These are phyloP conservation scores for Gymnoscelis rufifasciata DNA, from an alignment of 2,888 invertebrate genomes.

Conservation along the genomic window DNA sequence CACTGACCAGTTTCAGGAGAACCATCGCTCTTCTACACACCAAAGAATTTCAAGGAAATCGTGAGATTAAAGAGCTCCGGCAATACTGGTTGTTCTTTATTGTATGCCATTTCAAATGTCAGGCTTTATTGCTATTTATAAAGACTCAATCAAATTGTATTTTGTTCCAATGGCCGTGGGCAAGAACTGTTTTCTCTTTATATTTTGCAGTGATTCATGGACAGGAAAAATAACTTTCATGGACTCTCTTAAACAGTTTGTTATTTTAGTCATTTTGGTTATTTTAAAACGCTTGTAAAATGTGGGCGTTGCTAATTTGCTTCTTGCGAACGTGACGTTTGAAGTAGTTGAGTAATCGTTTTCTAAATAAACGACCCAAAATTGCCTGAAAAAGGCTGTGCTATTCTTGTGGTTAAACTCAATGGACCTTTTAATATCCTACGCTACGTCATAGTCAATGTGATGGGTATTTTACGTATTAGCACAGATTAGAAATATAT, in stretches of 20 bases:
- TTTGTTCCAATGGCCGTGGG: constrained; percentile 2
- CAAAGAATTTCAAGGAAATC: background rate
- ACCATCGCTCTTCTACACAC: constrained; percentile 6
- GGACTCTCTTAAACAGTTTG: background rate
- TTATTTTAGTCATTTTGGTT: background rate
- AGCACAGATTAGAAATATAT: no score
- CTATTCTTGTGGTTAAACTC: no score
- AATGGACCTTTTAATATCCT: no score
- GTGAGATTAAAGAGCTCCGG: constrained; percentile 13
- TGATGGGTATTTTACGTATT: no score
- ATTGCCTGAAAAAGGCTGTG: no score
- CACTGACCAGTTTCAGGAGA: constrained; percentile 17
- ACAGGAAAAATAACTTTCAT: background rate
- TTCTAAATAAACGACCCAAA: no score
- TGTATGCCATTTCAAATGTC: constrained; percentile 26
- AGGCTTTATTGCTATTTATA: constrained; percentile 30
- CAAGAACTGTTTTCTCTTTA: constrained; percentile 1
- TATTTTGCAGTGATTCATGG: constrained; percentile 1
- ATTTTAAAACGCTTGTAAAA: background rate
- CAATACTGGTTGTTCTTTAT: constrained; percentile 27
- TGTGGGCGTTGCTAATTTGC: constrained; percentile 2
- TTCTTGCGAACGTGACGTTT: no score
- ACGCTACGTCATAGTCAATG: no score
- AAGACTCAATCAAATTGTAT: constrained; percentile 21
- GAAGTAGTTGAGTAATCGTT: no score